Percentiles rank a stretch among this genome's conserved stretches.
phyloP scores from a whole-genome alignment of 2,797 vertebrate species.

The Antennarius maculatus region DNA sequence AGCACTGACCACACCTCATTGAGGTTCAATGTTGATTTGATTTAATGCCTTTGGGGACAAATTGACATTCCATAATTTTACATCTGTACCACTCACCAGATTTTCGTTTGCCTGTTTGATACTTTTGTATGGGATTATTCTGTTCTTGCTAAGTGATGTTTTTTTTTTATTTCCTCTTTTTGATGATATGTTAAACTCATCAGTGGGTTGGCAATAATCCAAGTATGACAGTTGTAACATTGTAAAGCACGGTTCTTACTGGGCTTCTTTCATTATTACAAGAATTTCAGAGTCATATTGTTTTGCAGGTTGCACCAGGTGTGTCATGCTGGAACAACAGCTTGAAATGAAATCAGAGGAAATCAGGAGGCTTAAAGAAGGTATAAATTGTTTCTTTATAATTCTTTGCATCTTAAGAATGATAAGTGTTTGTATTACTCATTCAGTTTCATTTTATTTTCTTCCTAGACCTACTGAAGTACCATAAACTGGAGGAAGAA shows the following conservation, averaged over 20 bases:
- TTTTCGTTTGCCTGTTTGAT: neutral
- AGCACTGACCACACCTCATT: too few species aligned
- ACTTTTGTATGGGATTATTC: neutral
- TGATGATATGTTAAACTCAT: too few species aligned
- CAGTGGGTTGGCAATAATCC: too few species aligned
- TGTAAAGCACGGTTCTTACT: too few species aligned
- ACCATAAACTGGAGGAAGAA: constrained; percentile 30
- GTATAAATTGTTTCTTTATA: constrained; percentile 28
- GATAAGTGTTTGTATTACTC: neutral
- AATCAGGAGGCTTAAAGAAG: constrained; percentile 60
- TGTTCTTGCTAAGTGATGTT: neutral
- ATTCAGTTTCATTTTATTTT: constrained; percentile 6
- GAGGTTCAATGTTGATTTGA: too few species aligned
- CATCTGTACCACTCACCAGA: neutral
- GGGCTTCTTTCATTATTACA: neutral
- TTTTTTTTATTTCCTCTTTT: neutral
- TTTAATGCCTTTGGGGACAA: too few species aligned
- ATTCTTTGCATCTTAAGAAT: neutral
- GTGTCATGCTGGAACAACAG: constrained; percentile 45
- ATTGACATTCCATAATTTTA: neutral
- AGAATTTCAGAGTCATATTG: constrained; percentile 1
- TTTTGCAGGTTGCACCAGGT: constrained; percentile 66
- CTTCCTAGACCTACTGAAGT: constrained; percentile 55
- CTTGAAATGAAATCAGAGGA: constrained; percentile 42
- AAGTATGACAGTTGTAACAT: too few species aligned